phyloP scores from a whole-genome alignment of 2,113 vertebrate genomes.

The Tichodroma muraria region DNA sequence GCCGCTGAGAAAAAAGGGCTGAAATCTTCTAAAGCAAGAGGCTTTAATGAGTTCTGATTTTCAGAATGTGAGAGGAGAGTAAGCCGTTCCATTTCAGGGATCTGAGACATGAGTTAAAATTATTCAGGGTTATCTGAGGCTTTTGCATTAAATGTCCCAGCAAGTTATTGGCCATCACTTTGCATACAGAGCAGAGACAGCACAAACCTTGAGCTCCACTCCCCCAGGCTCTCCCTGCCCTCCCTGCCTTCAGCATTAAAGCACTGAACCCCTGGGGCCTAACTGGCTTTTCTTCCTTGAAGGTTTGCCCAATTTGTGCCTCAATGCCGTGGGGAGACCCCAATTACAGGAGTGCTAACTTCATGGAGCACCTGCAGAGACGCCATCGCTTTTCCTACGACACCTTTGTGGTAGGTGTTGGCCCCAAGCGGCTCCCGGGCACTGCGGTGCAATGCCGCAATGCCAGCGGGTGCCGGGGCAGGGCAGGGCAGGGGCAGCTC shows the following conservation, averaged over 20 bases:
- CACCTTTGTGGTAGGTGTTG: slow-evolving; percentile 94
- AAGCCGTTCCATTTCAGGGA: background rate
- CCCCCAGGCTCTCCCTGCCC: background rate
- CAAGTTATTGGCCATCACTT: background rate
- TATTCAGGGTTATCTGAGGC: background rate
- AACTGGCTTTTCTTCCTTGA: background rate
- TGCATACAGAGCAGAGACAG: background rate
- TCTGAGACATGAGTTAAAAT: background rate
- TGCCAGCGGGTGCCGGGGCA: too few species aligned
- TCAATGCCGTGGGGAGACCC: slow-evolving; percentile 99
- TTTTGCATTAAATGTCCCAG: background rate
- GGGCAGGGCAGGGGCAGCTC: too few species aligned
- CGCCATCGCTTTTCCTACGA: slow-evolving; percentile 95
- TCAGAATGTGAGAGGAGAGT: background rate
- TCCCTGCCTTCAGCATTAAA: background rate
- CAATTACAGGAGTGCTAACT: slow-evolving; percentile 91
- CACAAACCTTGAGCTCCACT: background rate
- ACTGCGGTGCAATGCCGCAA: too few species aligned
- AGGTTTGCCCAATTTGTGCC: slow-evolving; percentile 98
- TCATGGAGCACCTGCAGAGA: slow-evolving; percentile 93
- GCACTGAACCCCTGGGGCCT: background rate
- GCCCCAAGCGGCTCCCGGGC: too few species aligned
- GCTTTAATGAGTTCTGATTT: background rate
- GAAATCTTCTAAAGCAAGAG: background rate
- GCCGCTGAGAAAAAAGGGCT: background rate